Evolutionary conservation across 1,140 invertebrate species (phyloP), one percentile per base, ranked within the genome.

Genomic region (Pygmarrhopalites habei): DNA sequence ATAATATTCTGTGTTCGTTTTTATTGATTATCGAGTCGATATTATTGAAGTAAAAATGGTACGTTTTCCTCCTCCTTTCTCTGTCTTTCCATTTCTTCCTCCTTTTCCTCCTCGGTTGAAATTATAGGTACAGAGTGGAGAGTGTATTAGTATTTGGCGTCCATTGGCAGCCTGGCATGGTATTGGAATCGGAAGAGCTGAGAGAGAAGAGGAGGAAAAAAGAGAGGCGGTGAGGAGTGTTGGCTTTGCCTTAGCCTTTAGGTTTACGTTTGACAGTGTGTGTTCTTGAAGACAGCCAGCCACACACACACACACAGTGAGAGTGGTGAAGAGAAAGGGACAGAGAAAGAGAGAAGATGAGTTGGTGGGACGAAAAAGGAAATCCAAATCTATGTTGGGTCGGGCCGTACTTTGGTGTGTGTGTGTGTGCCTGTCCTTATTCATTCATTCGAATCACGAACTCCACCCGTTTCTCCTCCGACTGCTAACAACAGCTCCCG

Each of bases 401-500:
- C 35, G 53, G 53, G 14, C 29, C 29, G 21, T 53, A 23, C 44
- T 5, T 4, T 47, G 23, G 23, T 35, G 2, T 35, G 21, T 53
- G 26, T 35, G 2, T 35, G 21, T 53, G 26, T 35, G 28, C 35
- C 7, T 35, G 53, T 35, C 53, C 35, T 41, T 23, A 56, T 44
- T 69, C 58, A 57, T 41, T 59, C 60, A 69, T 69, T 69, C 67
- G 17, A 41, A 39, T 62, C 67, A 69, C 67, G 67, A 65, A 63
- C 67, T 58, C 47, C 59, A 60, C 60, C 64, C 67, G 63, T 65
- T 69, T 66, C 64, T 66, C 55, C 63, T 62, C 57, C 59, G 67
- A 69, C 67, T 69, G 67, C 67, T 69, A 69, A 69, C 67, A 69
- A 66, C 67, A 66, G 67, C 63, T 58, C 51, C 67, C 57, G 64